phyloP scores from a whole-genome alignment of 1,140 invertebrate genomes.

The Mercenaria mercenaria region DNA sequence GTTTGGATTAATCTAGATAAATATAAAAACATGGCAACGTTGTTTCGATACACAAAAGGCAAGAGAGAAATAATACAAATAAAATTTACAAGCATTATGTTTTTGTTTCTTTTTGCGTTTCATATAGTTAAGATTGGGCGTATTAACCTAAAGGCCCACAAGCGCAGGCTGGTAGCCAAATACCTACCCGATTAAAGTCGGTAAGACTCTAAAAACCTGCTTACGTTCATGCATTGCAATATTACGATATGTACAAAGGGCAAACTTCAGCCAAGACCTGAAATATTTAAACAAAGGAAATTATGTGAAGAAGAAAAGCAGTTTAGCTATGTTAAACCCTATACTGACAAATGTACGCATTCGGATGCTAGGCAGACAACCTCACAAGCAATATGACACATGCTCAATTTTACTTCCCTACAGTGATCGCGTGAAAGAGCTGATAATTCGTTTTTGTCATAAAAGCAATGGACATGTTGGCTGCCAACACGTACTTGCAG shows the following conservation, averaged over 20 bases:
- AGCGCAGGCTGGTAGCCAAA: neutral
- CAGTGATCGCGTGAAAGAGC: neutral
- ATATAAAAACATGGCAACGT: no score
- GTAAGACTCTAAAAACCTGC: no score
- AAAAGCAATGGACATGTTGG: constrained; percentile 43
- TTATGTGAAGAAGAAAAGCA: neutral
- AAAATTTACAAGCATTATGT: no score
- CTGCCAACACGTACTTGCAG: neutral
- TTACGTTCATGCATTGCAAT: no score
- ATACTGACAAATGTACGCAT: neutral
- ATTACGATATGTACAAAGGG: neutral
- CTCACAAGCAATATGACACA: constrained; percentile 7
- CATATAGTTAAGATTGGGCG: no score
- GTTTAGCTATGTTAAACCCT: neutral
- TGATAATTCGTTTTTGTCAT: constrained; percentile 51
- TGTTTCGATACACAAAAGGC: no score
- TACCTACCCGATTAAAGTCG: no score
- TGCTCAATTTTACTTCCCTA: constrained; percentile 53
- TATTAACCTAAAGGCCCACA: neutral
- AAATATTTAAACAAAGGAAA: neutral
- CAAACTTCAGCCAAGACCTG: neutral
- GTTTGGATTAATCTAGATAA: no score
- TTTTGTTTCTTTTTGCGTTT: no score
- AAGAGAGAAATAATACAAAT: neutral
- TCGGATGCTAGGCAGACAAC: neutral